Evolutionary conservation across 2,888 invertebrate species (phyloP), one percentile per base, ranked within the genome.

Genomic region (Synanthedon vespiformis): DNA sequence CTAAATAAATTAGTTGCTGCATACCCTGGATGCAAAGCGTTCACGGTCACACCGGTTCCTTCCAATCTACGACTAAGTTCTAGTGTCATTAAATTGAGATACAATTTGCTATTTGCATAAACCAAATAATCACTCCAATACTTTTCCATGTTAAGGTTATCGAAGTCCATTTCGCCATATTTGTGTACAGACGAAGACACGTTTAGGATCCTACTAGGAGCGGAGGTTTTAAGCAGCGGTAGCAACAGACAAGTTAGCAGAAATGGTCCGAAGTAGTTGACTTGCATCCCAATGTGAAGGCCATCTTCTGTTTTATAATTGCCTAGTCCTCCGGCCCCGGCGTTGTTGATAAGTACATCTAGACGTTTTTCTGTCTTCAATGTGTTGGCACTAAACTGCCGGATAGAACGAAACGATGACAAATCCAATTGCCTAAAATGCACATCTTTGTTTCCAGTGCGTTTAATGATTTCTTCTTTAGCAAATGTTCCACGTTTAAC

Each of bases 211-310:
- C 92, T 88, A 55, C 92, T 90, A 6, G 90, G 89, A 1, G 87
- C 83, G 2, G 89, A 89, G n/a, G 70, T 64, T 73, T 90, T 90
- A 14, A 92, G 58, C 18, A 84, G 58, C 5, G 86, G 83, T 13
- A 85, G 52, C 58, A 90, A 62, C 13, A 93, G 78, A 64, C 91
- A 90, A 2, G 93, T 93, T 52, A 94, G 79, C 52, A 94, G 80
- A 70, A 94, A 94, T 1, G 90, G 92, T 12, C 91, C 92, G 65
- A 91, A 91, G 72, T 92, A 91, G 71, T 94, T 94, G 51, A 91
- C 89, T 66, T 92, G 92, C 89, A 92, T 90, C 54, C 90, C 90
- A n/a, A 87, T 70, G 61, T 93, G 92, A 54, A 93, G 78, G 3
- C 92, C 92, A 64, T 93, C 92, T 61, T 89, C 84, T 3, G 92